phyloP scores from a whole-genome alignment of 2,888 invertebrate genomes.

The Ormyrus rosae region DNA sequence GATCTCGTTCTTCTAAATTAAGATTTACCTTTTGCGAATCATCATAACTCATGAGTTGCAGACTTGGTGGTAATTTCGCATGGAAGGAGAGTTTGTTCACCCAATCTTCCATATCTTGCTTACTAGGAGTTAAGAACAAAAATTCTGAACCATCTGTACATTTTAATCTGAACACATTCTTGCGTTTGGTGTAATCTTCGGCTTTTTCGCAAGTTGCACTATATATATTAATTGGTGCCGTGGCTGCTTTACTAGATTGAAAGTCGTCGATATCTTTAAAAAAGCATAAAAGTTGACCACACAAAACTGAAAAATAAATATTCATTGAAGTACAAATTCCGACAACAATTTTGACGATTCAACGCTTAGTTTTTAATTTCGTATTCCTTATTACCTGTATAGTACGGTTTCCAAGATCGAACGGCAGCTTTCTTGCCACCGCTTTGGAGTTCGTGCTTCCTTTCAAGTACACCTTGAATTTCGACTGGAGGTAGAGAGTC shows the following conservation, averaged over 20 bases:
- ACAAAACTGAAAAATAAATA: constrained; percentile 81
- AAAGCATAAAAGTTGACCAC: constrained; percentile 97
- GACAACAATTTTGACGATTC: too few species aligned
- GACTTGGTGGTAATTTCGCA: constrained; percentile 91
- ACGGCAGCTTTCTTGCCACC: constrained; percentile 97
- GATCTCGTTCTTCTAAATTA: too few species aligned
- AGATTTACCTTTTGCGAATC: constrained; percentile 79
- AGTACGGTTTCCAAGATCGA: constrained; percentile 96
- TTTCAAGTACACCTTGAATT: constrained; percentile 92
- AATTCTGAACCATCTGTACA: constrained; percentile 95
- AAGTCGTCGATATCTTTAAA: constrained; percentile 97
- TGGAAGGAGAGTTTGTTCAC: constrained; percentile 95
- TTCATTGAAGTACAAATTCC: too few species aligned
- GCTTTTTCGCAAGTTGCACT: constrained; percentile 91
- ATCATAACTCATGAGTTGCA: constrained; percentile 91
- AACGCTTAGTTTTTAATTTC: too few species aligned
- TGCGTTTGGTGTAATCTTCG: constrained; percentile 96
- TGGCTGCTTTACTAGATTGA: constrained; percentile 90
- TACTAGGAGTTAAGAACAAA: constrained; percentile 88
- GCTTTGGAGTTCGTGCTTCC: constrained; percentile 95
- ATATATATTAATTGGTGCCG: constrained; percentile 85
- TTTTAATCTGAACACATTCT: constrained; percentile 92
- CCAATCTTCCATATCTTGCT: constrained; percentile 90
- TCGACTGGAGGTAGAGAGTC: constrained; percentile 91
- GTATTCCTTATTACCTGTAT: constrained; percentile 78